Base-by-base conservation (phyloP, 2,888 invertebrate species). In the Anodontia alba region DNA sequence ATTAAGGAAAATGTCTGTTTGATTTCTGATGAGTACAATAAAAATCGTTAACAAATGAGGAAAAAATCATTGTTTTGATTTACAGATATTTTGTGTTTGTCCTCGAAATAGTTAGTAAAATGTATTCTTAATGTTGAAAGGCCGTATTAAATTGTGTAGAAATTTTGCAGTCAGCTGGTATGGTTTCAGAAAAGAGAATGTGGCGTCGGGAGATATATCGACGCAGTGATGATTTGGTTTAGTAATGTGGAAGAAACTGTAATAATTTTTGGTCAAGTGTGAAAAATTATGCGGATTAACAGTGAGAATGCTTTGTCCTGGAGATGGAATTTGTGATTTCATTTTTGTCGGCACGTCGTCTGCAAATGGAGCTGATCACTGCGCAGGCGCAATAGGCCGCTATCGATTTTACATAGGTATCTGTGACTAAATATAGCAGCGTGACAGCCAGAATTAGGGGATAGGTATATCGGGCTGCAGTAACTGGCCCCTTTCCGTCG, bases 381-480 rank as follows among this genome's bases (percentile, higher is more conserved):
- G 87, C 87, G 87, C 82, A 78, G 68, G 81, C 85, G 82, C 84
- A 51, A 15, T 69, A n/a, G 68, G 49, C 38, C 70, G 46, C 73
- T 49, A 70, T 54, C 49, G 54, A 67, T 70, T 68, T 82, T 31
- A 73, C 76, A 77, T 87, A 87, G 83, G 84, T 87, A 82, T 80
- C 76, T 78, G n/a, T n/a, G 76, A 69, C 84, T 87, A 87, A 78
- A 80, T 79, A 77, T 78, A 81, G 87, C 31, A 70, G 67, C 76
- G 72, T 46, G 20, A 17, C 33, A 62, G 62, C 10, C 62, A 3
- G 20, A 31, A 31, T 31, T 33, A 62, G 62, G 62, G 62, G 62
- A 62, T 62, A 62, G 62, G 62, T 62, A 62, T 62, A 62, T 33
- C 17, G 62, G 62, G 20, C 62, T 62, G 20, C 33, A 62, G 20